Evolutionary conservation across 2,797 vertebrate genomes (phyloP).

Genomic region (Thripadectes ignobilis): DNA sequence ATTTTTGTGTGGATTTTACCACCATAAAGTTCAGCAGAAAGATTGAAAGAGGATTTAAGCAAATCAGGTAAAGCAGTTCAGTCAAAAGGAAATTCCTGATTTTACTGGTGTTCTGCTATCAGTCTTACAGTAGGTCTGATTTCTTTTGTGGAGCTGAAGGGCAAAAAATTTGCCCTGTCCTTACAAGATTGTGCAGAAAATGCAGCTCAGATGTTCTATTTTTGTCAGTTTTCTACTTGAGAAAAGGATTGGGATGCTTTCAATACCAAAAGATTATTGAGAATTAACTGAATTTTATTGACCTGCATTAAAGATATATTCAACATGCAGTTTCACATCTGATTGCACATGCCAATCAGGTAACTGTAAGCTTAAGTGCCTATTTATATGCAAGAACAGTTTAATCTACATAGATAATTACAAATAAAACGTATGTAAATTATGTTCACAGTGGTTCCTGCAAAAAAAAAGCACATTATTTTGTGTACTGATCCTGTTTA

Average conservation of each 20-base stretch:
- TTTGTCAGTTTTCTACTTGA: neutral
- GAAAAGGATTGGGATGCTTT: neutral
- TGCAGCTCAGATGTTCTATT: neutral
- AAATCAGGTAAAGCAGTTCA: neutral
- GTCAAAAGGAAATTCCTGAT: neutral
- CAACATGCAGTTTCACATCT: neutral
- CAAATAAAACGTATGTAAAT: neutral
- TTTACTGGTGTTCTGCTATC: neutral
- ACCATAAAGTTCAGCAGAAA: neutral
- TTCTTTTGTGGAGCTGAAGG: neutral
- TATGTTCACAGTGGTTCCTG: neutral
- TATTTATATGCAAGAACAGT: slow-evolving; percentile 1
- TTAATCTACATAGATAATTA: slow-evolving; percentile 1
- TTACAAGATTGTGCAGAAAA: neutral
- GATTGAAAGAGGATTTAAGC: neutral
- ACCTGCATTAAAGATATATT: neutral
- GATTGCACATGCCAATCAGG: neutral
- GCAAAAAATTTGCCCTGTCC: neutral
- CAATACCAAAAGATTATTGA: neutral
- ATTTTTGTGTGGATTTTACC: neutral
- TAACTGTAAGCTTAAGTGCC: neutral
- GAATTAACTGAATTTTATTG: neutral
- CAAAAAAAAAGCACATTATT: neutral
- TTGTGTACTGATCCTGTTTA: neutral
- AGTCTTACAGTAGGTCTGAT: neutral